These are phyloP conservation scores for Achroia grisella DNA, from an alignment of 1,140 invertebrate genomes.

Conservation along the genomic window DNA sequence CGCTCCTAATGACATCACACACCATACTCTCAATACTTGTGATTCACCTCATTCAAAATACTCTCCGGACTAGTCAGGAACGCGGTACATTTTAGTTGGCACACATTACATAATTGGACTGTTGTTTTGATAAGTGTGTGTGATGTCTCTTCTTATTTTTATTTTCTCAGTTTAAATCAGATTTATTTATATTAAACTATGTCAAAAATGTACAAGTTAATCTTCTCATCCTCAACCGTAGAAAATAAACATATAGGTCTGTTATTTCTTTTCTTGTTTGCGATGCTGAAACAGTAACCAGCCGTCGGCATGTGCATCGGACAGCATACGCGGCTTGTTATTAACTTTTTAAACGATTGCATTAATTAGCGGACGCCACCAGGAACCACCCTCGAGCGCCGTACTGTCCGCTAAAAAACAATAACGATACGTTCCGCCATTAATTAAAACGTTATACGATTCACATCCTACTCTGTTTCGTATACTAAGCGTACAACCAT, in stretches of 20 bases:
- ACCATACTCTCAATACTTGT: slow-evolving; percentile 25
- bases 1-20: slow-evolving; percentile 55
- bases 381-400: slow-evolving; percentile 41
- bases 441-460: slow-evolving; percentile 50
- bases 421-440: slow-evolving; percentile 52
- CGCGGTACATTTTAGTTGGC: slow-evolving; percentile 15
- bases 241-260: too few species aligned
- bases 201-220: too few species aligned
- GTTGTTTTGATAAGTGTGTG: slow-evolving; percentile 12
- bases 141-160: background rate
- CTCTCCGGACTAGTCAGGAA: slow-evolving; percentile 1
- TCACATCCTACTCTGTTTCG: slow-evolving; percentile 4
- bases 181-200: too few species aligned
- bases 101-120: slow-evolving; percentile 6
- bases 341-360: slow-evolving; percentile 70
- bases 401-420: slow-evolving; percentile 38
- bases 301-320: slow-evolving; percentile 43
- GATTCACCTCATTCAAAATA: slow-evolving; percentile 56
- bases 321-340: slow-evolving; percentile 57
- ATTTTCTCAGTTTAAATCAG: too few species aligned
- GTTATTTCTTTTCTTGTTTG: slow-evolving; percentile 2
- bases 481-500: slow-evolving; percentile 1
- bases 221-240: too few species aligned
- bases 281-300: background rate
- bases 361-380: slow-evolving; percentile 65